A percentile compares a stretch with the other conserved stretches of the same genome.
These are phyloP conservation scores for Euphydryas editha DNA, from an alignment of 2,888 invertebrate genomes.

Conservation along the genomic window DNA sequence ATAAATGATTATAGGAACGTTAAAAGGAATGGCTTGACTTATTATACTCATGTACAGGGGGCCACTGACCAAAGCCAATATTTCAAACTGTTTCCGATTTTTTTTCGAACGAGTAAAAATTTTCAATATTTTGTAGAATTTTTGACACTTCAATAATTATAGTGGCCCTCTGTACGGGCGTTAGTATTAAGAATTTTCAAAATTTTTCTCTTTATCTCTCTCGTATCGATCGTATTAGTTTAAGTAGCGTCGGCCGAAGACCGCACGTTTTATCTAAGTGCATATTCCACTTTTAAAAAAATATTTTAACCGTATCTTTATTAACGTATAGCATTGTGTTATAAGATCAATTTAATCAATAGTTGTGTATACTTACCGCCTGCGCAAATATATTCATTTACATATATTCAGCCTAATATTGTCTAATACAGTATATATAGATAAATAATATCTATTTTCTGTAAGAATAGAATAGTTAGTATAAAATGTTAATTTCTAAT, in stretches of 20 bases:
- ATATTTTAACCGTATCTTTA: slow-evolving; percentile 61
- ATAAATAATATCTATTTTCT: slow-evolving; percentile 70
- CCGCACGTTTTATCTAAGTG: slow-evolving; percentile 49
- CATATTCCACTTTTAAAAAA: slow-evolving; percentile 56
- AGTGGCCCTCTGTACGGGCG: slow-evolving; percentile 39
- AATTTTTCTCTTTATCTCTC: slow-evolving; percentile 78
- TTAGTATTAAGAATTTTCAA: slow-evolving; percentile 69
- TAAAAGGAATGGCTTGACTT: slow-evolving; percentile 70
- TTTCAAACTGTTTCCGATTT: slow-evolving; percentile 19
- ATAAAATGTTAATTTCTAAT: slow-evolving; percentile 77
- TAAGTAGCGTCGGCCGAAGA: slow-evolving; percentile 55
- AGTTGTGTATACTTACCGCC: slow-evolving; percentile 69
- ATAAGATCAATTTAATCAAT: slow-evolving; percentile 61
- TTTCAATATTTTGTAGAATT: slow-evolving; percentile 18
- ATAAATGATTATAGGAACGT: slow-evolving; percentile 69
- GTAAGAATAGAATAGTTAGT: slow-evolving; percentile 71
- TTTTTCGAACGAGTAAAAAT: slow-evolving; percentile 10
- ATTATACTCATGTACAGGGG: slow-evolving; percentile 67
- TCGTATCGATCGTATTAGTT: slow-evolving; percentile 76
- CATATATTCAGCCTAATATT: slow-evolving; percentile 70
- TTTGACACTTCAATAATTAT: slow-evolving; percentile 4
- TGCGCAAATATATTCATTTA: slow-evolving; percentile 68
- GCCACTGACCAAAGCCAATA: slow-evolving; percentile 45
- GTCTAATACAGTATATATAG: slow-evolving; percentile 59
- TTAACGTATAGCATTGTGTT: slow-evolving; percentile 61